Evolutionary conservation across 2,113 vertebrate genomes (phyloP), one percentile per base, ranked within the genome.

Genomic region (Vireo altiloquus): DNA sequence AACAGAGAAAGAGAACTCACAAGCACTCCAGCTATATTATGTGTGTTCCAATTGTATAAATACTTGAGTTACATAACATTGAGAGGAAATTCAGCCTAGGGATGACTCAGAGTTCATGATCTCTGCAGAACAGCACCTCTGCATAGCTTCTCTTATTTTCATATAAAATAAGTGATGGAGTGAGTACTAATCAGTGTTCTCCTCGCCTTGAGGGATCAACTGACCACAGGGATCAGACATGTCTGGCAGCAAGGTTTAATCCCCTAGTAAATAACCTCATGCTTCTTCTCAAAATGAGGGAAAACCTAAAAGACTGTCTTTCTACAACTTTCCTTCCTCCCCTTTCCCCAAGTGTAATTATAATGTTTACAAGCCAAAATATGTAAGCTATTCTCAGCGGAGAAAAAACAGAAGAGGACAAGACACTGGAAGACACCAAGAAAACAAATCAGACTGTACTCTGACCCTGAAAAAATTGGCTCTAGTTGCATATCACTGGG

Each of bases 381-480:
- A 95, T n/a, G 24, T 37, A 83, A 90, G 42, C 47, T 70, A 23
- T 86, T 90, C 88, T 76, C 68, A 40, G 90, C 33, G 50, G 54
- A 88, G 42, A 77, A 74, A 53, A 82, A 28, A 61, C 31, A 91
- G 79, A 88, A 72, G 63, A 82, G 70, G 61, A 92, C 53, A 76
- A 89, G 84, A 89, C 54, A 86, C 35, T 87, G 52, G 56, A 82
- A 89, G 81, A 92, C 53, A 81, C 28, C 70, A 87, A 77, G 11
- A 94, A 87, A 94, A 89, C 44, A 91, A 91, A 47, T n/a, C 68
- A 71, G 35, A 46, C 65, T 64, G 25, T 53, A 52, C 39, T 46
- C 37, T 85, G 78, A 91, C 69, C 81, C 40, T 64, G 23, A 31
- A 92, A 72, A 87, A 74, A 24, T 1, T 68, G 23, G 11, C 57